phyloP scores from a whole-genome alignment of 2,888 invertebrate genomes.

The Neocrepidodera transversa region DNA sequence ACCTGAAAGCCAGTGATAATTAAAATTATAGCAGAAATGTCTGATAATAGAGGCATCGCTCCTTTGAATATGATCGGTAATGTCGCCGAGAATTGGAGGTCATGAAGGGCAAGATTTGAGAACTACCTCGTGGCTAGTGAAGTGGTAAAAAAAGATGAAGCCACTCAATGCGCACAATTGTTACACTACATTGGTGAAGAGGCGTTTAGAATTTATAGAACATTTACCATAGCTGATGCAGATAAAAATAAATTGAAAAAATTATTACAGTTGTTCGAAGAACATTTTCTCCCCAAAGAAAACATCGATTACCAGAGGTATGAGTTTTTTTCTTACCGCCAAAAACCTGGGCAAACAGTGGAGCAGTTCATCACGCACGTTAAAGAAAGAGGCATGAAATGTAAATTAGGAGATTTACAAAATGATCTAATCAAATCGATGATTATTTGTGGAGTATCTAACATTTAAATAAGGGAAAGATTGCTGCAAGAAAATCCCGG shows the following conservation, averaged over 20 bases:
- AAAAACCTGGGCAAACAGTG: slow-evolving; percentile 37
- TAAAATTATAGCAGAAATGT: too few relatives aligned
- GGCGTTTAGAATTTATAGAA: slow-evolving; percentile 28
- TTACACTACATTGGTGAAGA: slow-evolving; percentile 45
- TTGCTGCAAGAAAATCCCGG: slow-evolving; percentile 36
- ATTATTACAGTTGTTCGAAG: slow-evolving; percentile 43
- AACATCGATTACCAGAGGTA: slow-evolving; percentile 38
- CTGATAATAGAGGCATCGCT: slow-evolving; percentile 20
- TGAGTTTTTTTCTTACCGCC: slow-evolving; percentile 39
- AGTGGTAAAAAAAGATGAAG: slow-evolving; percentile 39
- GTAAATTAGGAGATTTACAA: neutral
- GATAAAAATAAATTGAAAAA: neutral
- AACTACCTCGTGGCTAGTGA: slow-evolving; percentile 40
- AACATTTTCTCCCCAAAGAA: slow-evolving; percentile 40
- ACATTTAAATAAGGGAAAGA: slow-evolving; percentile 34
- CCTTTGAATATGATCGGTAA: neutral
- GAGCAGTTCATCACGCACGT: slow-evolving; percentile 41
- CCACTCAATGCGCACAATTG: slow-evolving; percentile 40
- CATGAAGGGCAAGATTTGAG: slow-evolving; percentile 36
- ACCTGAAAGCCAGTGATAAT: too few relatives aligned
- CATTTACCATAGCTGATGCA: neutral
- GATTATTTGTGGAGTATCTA: neutral
- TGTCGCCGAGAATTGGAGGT: slow-evolving; percentile 34
- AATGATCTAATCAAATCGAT: neutral
- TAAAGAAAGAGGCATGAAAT: slow-evolving; percentile 36